Evolutionary conservation across 2,113 vertebrate species (phyloP).

Genomic region (Malurus alboscapulatus): DNA sequence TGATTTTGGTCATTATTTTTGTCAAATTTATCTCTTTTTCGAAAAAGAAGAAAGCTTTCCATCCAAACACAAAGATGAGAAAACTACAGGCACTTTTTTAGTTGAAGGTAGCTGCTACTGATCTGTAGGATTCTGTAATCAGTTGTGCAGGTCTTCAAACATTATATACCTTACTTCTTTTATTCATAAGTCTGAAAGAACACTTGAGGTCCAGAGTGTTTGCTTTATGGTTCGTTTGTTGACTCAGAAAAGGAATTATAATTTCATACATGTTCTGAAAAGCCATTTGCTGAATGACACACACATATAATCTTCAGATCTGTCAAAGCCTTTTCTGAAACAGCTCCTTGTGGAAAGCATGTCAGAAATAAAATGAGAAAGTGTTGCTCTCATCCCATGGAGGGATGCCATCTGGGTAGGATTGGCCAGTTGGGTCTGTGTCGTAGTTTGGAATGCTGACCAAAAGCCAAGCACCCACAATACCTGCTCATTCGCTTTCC

Average conservation of each 20-base stretch:
- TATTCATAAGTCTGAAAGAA: not conserved
- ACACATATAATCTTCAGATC: not conserved
- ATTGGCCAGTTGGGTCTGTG: not conserved
- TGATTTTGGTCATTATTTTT: not conserved
- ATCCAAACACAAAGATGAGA: not conserved
- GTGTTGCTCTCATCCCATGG: not conserved
- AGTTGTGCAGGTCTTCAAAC: not conserved
- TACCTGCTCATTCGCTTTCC: no score
- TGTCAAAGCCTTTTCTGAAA: not conserved
- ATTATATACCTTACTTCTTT: not conserved
- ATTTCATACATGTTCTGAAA: not conserved
- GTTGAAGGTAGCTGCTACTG: not conserved
- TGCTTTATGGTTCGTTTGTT: not conserved
- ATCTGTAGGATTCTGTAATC: not conserved
- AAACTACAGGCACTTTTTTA: not conserved
- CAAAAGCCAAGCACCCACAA: no score
- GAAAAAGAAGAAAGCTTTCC: not conserved
- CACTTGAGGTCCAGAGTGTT: not conserved
- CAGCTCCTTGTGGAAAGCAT: not conserved
- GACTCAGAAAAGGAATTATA: not conserved
- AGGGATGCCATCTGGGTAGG: not conserved
- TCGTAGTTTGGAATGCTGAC: no score
- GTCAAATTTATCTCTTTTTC: not conserved
- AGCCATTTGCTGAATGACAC: not conserved
- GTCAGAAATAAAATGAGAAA: not conserved